phyloP scores from a whole-genome alignment of 2,113 vertebrate genomes.

The Pseudorectes ferrugineus region DNA sequence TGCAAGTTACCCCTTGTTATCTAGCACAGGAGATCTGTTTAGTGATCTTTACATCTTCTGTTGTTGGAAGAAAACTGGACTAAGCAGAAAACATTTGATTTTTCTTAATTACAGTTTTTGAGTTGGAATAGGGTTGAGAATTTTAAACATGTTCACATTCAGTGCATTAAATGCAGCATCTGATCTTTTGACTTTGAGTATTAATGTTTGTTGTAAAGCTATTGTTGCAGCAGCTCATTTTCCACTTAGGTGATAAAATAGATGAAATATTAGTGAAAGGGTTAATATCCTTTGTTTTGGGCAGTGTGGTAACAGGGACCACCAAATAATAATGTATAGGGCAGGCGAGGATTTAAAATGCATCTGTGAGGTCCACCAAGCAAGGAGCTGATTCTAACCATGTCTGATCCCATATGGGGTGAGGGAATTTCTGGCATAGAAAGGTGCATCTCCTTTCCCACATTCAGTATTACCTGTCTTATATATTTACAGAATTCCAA shows the following conservation, averaged over 20 bases:
- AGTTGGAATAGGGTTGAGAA: background rate
- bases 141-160: background rate
- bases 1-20: background rate
- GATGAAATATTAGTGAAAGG: background rate
- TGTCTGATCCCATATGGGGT: rapidly evolving
- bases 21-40: background rate
- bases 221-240: background rate
- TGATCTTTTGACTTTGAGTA: background rate
- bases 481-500: background rate
- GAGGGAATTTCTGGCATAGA: background rate
- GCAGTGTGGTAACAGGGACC: background rate
- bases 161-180: background rate
- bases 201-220: background rate
- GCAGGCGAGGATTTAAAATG: background rate
- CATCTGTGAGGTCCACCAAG: background rate
- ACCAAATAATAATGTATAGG: background rate
- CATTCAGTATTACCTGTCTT: background rate
- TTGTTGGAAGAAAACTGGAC: background rate
- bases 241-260: background rate
- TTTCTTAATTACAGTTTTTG: background rate
- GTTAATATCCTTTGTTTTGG: background rate
- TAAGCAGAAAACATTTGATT: background rate
- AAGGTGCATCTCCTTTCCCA: background rate
- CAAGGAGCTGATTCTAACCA: background rate
- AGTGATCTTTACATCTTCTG: background rate